Percentiles rank a stretch among this genome's conserved stretches.
Evolutionary conservation across 2,888 invertebrate genomes (phyloP).

Genomic region (Drosophila prostipennis): DNA sequence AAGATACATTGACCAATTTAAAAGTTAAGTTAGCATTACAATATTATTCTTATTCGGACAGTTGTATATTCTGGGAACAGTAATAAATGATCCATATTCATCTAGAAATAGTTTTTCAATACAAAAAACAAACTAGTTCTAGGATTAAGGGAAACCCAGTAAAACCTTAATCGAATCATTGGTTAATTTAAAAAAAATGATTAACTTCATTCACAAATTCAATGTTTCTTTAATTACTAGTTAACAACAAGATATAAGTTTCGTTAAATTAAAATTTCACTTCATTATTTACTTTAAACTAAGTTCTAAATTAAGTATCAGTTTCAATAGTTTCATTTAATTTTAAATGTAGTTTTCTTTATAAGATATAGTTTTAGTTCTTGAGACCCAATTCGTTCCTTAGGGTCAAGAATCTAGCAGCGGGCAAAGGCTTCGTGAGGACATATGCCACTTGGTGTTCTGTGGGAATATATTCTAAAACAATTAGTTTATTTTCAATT

Average conservation of each 20-base stretch:
- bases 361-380: background rate
- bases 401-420: slow-evolving; percentile 2
- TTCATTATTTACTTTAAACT: background rate
- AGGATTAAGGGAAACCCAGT: slow-evolving; percentile 2
- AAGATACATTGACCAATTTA: background rate
- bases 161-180: too few relatives aligned
- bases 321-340: background rate
- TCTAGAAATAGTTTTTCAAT: too few relatives aligned
- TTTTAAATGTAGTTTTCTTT: background rate
- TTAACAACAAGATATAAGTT: background rate
- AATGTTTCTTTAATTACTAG: background rate
- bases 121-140: slow-evolving; percentile 1
- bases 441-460: slow-evolving; percentile 1
- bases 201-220: background rate
- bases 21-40: background rate
- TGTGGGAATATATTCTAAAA: background rate
- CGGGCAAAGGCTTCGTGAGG: background rate
- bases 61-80: slow-evolving; percentile 4
- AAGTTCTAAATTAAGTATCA: background rate
- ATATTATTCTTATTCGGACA: slow-evolving; percentile 5
- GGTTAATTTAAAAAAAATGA: too few relatives aligned
- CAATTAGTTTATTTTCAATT: slow-evolving; percentile 34
- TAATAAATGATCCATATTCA: background rate
- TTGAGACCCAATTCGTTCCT: background rate
- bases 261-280: background rate